phyloP scores from a whole-genome alignment of 2,113 vertebrate genomes.

The Notarius quadriscutis region DNA sequence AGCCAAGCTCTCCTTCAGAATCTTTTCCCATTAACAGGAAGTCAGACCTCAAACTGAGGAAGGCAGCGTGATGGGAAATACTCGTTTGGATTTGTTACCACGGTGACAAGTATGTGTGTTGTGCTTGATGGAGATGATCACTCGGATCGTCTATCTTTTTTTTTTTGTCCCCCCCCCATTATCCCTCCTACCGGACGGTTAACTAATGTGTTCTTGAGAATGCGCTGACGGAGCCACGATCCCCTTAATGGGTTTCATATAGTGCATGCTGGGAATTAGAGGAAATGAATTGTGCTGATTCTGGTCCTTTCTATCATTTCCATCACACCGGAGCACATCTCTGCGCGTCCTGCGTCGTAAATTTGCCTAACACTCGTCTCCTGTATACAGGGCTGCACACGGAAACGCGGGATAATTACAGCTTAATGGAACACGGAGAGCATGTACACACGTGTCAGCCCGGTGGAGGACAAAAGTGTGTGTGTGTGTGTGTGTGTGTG shows the following conservation, averaged over 20 bases:
- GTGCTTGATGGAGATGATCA: slow-evolving; percentile 60
- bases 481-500: slow-evolving; percentile 21
- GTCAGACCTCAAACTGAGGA: slow-evolving; percentile 5
- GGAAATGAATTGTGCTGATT: slow-evolving; percentile 80
- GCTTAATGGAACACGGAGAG: slow-evolving; percentile 64
- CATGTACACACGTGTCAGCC: slow-evolving; percentile 50
- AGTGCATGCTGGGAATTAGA: slow-evolving; percentile 65
- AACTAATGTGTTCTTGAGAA: slow-evolving; percentile 70
- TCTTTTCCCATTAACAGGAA: slow-evolving; percentile 32
- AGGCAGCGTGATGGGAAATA: slow-evolving; percentile 3
- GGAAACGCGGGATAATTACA: slow-evolving; percentile 66
- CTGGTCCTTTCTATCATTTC: slow-evolving; percentile 43
- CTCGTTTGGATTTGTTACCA: slow-evolving; percentile 57
- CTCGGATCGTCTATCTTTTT: slow-evolving; percentile 31
- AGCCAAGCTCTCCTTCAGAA: not conserved
- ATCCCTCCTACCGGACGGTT: slow-evolving; percentile 47
- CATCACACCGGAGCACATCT: slow-evolving; percentile 47
- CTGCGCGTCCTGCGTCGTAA: slow-evolving; percentile 66
- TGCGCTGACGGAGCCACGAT: slow-evolving; percentile 73
- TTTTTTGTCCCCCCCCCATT: slow-evolving; percentile 7
- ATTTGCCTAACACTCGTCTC: slow-evolving; percentile 64
- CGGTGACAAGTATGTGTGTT: slow-evolving; percentile 56
- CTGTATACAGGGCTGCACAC: slow-evolving; percentile 54
- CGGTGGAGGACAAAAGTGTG: slow-evolving; percentile 50
- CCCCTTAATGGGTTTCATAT: slow-evolving; percentile 69